Conservation (phyloP, 2,888 invertebrate species). For the Luperina nickerlii region DNA sequence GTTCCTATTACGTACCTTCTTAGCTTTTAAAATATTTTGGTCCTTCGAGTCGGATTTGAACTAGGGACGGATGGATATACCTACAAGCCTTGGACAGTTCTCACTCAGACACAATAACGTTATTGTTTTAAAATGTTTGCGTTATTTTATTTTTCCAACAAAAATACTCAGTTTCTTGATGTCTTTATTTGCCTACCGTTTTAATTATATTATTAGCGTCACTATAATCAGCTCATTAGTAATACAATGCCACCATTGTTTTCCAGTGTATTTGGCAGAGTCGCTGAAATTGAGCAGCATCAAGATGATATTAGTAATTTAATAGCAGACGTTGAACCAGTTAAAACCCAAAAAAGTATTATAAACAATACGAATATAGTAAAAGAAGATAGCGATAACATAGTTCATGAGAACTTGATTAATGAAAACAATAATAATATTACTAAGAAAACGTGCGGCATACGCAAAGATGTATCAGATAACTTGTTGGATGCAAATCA, state of each 20-base stretch:
- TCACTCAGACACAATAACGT: constrained; percentile 2
- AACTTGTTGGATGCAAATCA: constrained; percentile 51
- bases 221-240: constrained; percentile 23
- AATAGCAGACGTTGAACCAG: constrained; percentile 48
- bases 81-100: background rate
- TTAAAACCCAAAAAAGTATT: constrained; percentile 38
- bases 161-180: constrained; percentile 12
- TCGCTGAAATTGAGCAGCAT: constrained; percentile 65
- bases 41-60: background rate
- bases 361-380: constrained; percentile 32
- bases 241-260: constrained; percentile 46
- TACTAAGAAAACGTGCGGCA: constrained; percentile 48
- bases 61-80: background rate
- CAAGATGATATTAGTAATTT: constrained; percentile 61
- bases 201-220: constrained; percentile 20
- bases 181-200: background rate
- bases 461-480: constrained; percentile 55
- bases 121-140: constrained; percentile 1
- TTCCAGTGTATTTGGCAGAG: constrained; percentile 76
- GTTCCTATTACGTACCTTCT: too few species aligned
- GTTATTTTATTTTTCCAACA: background rate
- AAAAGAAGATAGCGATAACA: constrained; percentile 43
- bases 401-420: constrained; percentile 37
- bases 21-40: background rate
- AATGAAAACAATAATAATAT: constrained; percentile 21